A percentile compares a stretch with the other conserved stretches of the same genome.
These are phyloP conservation scores for Acleris emargana DNA, from an alignment of 2,888 invertebrate species.

Conservation along the genomic window DNA sequence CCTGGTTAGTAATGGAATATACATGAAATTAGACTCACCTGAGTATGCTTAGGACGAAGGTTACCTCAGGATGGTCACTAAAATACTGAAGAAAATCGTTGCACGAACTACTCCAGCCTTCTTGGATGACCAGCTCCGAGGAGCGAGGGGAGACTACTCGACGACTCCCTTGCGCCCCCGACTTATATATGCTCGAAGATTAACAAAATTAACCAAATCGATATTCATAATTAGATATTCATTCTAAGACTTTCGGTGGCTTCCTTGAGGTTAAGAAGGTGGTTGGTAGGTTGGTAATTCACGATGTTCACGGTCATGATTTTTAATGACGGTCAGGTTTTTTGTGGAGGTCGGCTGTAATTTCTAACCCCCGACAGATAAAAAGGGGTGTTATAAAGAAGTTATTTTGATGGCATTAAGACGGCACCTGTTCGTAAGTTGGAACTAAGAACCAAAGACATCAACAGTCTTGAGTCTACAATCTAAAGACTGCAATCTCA, in stretches of 20 bases:
- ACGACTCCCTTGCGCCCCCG: not conserved
- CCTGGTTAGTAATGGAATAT: not conserved
- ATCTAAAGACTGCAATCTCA: no score
- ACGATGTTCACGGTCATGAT: not conserved
- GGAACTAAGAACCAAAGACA: no score
- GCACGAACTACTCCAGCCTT: conserved; percentile 53
- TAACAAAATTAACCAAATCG: conserved; percentile 39
- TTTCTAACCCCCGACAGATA: no score
- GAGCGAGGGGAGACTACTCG: conserved; percentile 41
- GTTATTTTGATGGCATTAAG: no score
- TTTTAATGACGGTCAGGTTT: no score
- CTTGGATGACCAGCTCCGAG: conserved; percentile 39
- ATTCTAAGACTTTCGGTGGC: conserved; percentile 30
- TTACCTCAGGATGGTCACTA: conserved; percentile 36
- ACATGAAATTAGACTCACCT: conserved; percentile 25
- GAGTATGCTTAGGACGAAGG: conserved; percentile 32
- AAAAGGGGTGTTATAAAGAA: no score
- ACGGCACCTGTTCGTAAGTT: no score
- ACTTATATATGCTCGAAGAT: conserved; percentile 40
- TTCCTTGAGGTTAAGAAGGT: conserved; percentile 35
- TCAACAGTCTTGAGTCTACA: no score
- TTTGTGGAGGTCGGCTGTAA: no score
- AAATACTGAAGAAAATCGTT: conserved; percentile 52
- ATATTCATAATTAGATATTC: conserved; percentile 46
- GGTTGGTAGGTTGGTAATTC: conserved; percentile 17